phyloP scores from a whole-genome alignment of 2,888 invertebrate genomes.

The Xylophagus ater region DNA sequence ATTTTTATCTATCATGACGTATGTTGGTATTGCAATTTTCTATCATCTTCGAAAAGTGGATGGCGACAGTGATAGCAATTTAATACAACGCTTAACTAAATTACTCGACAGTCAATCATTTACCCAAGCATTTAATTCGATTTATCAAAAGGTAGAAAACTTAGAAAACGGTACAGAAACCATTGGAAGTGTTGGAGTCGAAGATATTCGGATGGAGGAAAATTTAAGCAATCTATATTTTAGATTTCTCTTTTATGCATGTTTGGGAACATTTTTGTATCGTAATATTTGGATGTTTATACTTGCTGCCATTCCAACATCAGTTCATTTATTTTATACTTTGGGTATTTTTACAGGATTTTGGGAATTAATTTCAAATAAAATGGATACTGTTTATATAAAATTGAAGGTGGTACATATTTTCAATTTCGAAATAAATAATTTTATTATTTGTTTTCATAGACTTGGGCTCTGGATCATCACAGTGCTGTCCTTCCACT shows the following conservation, averaged over 20 bases:
- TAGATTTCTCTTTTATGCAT: constrained; percentile 69
- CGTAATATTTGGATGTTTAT: constrained; percentile 74
- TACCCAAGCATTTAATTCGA: constrained; percentile 27
- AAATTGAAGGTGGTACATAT: constrained; percentile 4
- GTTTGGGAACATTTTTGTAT: constrained; percentile 74
- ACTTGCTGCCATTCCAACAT: constrained; percentile 62
- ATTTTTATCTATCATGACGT: constrained; percentile 54
- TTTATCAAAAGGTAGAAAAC: constrained; percentile 30
- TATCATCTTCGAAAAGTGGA: constrained; percentile 35
- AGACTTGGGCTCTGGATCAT: constrained; percentile 43
- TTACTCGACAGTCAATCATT: constrained; percentile 31
- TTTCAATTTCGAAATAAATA: not conserved
- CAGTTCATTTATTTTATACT: constrained; percentile 29
- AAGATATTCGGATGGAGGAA: too few species aligned
- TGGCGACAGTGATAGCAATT: constrained; percentile 23
- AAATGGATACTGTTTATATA: constrained; percentile 25
- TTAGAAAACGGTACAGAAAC: constrained; percentile 27
- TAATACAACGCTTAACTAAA: constrained; percentile 19
- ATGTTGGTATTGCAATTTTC: constrained; percentile 53
- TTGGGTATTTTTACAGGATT: constrained; percentile 30
- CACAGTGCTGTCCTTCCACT: constrained; percentile 59
- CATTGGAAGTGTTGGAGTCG: constrained; percentile 26
- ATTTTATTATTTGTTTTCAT: constrained; percentile 22
- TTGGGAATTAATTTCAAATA: constrained; percentile 26
- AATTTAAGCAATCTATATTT: constrained; percentile 58